Percentiles rank a stretch among this genome's conserved stretches.
Conservation (phyloP, 2,888 invertebrate species). For the Callyntrura sp. region DNA sequence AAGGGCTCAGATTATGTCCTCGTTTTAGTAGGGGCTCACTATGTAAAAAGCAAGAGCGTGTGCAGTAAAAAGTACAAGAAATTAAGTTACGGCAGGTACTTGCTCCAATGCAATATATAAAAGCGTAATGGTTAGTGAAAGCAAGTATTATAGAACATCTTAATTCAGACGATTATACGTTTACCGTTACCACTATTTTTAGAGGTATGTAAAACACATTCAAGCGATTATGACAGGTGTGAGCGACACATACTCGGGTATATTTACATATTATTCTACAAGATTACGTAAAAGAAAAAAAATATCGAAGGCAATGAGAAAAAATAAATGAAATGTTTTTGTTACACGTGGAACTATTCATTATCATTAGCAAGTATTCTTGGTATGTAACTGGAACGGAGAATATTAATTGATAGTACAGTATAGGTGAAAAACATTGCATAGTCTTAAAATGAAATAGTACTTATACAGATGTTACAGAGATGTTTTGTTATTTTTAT, state of each 20-base stretch:
- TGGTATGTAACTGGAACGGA: not conserved
- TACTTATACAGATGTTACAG: not conserved
- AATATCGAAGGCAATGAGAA: not conserved
- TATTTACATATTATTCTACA: too few species aligned
- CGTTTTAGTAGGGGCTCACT: not conserved
- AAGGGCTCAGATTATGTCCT: not conserved
- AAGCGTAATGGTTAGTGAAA: conserved; percentile 39
- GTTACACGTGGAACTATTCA: not conserved
- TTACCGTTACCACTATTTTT: conserved; percentile 1
- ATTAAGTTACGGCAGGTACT: not conserved
- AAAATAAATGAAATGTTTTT: too few species aligned
- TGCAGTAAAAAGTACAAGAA: not conserved
- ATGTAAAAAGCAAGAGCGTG: not conserved
- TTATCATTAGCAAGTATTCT: conserved; percentile 27
- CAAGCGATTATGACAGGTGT: not conserved
- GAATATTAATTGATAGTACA: not conserved
- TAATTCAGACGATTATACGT: not conserved
- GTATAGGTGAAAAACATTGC: not conserved
- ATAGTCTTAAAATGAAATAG: not conserved
- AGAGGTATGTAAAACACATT: not conserved
- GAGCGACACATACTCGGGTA: not conserved
- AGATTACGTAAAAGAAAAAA: not conserved
- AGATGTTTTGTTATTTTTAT: not conserved
- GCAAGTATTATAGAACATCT: conserved; percentile 33
- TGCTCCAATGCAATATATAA: conserved; percentile 11